Evolutionary conservation across 2,797 vertebrate genomes (phyloP).

Genomic region (Prunella strophiata): DNA sequence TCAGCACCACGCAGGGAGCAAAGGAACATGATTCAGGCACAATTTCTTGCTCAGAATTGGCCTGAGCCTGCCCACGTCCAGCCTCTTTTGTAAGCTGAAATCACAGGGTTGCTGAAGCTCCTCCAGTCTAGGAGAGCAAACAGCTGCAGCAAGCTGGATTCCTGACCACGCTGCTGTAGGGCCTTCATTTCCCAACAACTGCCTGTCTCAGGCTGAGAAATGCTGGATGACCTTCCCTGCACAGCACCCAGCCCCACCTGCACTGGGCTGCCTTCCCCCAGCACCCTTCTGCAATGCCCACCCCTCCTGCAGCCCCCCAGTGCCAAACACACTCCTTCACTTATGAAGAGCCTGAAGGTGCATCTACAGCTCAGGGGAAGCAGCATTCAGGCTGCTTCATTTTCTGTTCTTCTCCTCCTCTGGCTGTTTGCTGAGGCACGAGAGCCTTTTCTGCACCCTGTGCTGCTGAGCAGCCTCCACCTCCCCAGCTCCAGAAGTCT

Average conservation of each 20-base stretch:
- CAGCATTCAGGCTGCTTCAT: neutral
- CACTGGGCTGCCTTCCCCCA: neutral
- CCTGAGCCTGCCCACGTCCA: neutral
- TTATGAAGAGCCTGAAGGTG: neutral
- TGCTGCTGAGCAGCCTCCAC: neutral
- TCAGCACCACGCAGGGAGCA: neutral
- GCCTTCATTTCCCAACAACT: neutral
- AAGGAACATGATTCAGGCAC: neutral
- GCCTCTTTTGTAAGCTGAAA: neutral
- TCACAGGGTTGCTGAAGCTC: neutral
- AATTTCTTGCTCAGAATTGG: neutral
- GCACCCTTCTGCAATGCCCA: neutral
- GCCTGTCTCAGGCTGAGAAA: neutral
- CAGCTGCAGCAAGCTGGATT: slow-evolving; percentile 47
- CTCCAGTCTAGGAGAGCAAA: neutral
- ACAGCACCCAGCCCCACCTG: neutral
- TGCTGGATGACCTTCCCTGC: neutral
- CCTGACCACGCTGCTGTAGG: neutral
- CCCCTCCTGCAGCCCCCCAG: neutral
- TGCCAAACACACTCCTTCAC: neutral
- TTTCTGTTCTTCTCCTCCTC: neutral
- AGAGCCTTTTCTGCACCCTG: neutral
- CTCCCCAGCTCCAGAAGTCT: neutral
- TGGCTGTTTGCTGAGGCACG: neutral
- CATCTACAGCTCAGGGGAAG: neutral